Evolutionary conservation across 2,113 vertebrate species (phyloP).

Genomic region (Vulpes lagopus): DNA sequence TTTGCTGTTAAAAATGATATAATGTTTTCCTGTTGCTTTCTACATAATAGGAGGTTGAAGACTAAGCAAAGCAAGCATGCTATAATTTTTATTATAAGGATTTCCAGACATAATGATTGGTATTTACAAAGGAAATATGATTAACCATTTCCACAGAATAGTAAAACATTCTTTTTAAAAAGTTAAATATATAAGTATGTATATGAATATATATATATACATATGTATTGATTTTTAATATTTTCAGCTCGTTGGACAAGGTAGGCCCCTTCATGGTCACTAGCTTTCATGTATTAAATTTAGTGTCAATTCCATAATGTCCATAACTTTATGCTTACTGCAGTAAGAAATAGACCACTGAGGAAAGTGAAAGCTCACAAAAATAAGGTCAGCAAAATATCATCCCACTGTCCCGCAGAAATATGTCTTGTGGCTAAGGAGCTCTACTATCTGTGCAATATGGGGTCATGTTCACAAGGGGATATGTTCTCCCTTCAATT

Average conservation of each 20-base stretch:
- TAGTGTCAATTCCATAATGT: not conserved
- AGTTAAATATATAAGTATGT: not conserved
- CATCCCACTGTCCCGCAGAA: not conserved
- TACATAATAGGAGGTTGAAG: not conserved
- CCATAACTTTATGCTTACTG: not conserved
- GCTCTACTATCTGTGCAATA: accelerated
- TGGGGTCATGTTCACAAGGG: not conserved
- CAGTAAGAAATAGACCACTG: not conserved
- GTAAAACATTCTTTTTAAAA: not conserved
- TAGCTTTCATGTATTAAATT: not conserved
- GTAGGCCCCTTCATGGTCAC: not conserved
- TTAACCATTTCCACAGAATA: not conserved
- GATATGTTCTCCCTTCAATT: not conserved
- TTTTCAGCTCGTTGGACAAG: not conserved
- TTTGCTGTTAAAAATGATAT: not conserved
- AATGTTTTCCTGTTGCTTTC: not conserved
- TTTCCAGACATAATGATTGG: not conserved
- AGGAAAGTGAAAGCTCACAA: not conserved
- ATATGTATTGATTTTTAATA: not conserved
- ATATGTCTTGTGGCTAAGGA: not conserved
- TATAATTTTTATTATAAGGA: not conserved
- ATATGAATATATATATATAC: too few relatives aligned
- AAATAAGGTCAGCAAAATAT: not conserved
- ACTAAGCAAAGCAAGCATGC: not conserved
- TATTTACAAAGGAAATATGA: not conserved